Base-by-base conservation (phyloP, 1,140 invertebrate genomes). In the Drosophila asahinai region DNA sequence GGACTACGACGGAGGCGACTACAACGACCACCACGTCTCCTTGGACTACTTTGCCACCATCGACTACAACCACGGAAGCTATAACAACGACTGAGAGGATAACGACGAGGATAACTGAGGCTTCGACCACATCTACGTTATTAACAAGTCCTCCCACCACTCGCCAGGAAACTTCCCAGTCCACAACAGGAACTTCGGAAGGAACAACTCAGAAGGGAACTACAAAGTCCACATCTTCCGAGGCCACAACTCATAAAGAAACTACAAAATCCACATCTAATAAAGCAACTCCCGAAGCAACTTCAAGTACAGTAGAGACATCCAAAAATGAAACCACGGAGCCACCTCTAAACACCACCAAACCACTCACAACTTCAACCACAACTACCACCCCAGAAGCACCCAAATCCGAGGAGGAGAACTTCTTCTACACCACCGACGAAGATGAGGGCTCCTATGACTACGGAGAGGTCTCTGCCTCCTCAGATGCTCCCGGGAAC, bases 401-500 rank as follows among this genome's bases (percentile, higher is more conserved):
- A 38, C 14, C 47, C 17, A 55, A 78, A 7, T 2, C 43, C 12
- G 45, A 71, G 8, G 58, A 71, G 15, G 67, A 77, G 7, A 33
- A 33, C 15, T 45, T 45, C 7, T 38, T 42, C 14, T 52, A 70
- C 30, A 67, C 68, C 47, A 81, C 71, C 43, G 74, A 66, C 0
- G 63, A 81, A 5, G 64, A 81, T 27, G 71, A 62, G 1, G 78
- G 73, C 9, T 59, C 58, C 49, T 80, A 80, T 22, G 78, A 80
- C 8, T 91, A 86, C 52, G 81, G 73, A 19, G 75, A 86, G 8
- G 48, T 42, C 14, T 82, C 80, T 3, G 45, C 65, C 2, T 90
- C 77, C 58, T 76, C 86, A 38, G 61, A 78, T 66, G 62, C 79
- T 15, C 81, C 83, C 0, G 80, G 81, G 12, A 72, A 83, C 47